Percentiles rank a stretch among this genome's conserved stretches.
These are phyloP conservation scores for Podotricha telesiphe DNA, from an alignment of 2,888 invertebrate genomes.

Conservation along the genomic window DNA sequence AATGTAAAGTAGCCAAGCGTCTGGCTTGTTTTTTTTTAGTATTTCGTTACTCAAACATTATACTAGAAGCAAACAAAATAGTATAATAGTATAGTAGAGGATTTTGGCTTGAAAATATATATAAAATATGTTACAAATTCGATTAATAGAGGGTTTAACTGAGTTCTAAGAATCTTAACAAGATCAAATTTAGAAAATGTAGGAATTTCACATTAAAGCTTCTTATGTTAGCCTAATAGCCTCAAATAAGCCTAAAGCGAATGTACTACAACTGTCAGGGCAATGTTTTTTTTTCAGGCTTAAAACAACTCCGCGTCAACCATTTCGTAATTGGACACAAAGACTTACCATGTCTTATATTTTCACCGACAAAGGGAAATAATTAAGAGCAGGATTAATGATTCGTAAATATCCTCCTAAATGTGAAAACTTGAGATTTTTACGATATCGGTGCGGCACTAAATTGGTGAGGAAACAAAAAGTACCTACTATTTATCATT, in stretches of 20 bases:
- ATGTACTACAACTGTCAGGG: neutral
- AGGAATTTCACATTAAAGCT: neutral
- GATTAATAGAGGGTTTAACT: neutral
- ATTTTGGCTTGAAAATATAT: neutral
- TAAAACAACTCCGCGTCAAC: neutral
- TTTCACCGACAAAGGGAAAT: conserved; percentile 49
- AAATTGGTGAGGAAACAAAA: conserved; percentile 18
- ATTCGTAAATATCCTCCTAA: conserved; percentile 27
- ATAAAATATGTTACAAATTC: neutral
- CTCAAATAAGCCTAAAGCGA: neutral
- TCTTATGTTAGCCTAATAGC: neutral
- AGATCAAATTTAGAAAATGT: neutral
- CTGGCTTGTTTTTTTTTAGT: neutral
- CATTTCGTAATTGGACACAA: conserved; percentile 33
- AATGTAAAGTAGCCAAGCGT: conserved; percentile 12
- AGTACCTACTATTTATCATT: conserved; percentile 5
- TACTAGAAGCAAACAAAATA: neutral
- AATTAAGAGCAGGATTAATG: conserved; percentile 48
- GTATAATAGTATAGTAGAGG: neutral
- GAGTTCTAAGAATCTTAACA: neutral
- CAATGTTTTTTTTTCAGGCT: neutral
- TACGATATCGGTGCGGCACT: conserved; percentile 23
- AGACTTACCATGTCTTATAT: conserved; percentile 21
- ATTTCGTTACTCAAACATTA: neutral
- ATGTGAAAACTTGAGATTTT: conserved; percentile 30